phyloP scores from a whole-genome alignment of 1,140 invertebrate genomes.

The Panulirus ornatus region DNA sequence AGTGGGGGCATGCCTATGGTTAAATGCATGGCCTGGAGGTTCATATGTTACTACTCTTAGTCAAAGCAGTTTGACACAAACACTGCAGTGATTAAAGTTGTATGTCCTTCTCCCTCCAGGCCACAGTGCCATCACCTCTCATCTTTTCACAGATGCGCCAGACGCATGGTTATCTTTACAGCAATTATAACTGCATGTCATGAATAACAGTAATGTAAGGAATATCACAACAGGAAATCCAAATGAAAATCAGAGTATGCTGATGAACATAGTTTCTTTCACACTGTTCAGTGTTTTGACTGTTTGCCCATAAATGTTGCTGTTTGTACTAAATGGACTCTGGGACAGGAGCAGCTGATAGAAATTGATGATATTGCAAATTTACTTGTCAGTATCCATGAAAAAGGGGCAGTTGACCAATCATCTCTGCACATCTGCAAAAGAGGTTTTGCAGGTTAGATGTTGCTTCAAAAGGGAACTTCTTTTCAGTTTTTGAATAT shows the following conservation, averaged over 20 bases:
- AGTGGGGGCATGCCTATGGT: conserved; percentile 3
- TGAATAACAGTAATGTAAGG: conserved; percentile 56
- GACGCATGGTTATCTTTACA: conserved; percentile 60
- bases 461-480: too few relatives aligned
- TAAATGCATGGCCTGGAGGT: conserved; percentile 20
- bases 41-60: background rate
- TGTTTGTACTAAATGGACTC: too few relatives aligned
- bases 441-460: too few relatives aligned
- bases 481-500: too few relatives aligned
- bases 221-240: conserved; percentile 40
- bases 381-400: too few relatives aligned
- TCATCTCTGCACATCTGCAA: too few relatives aligned
- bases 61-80: background rate
- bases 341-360: too few relatives aligned
- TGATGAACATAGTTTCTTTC: background rate
- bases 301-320: too few relatives aligned
- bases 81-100: background rate
- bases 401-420: too few relatives aligned
- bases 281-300: too few relatives aligned
- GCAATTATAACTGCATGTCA: conserved; percentile 60
- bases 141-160: conserved; percentile 36
- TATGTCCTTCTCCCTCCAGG: background rate
- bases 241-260: conserved; percentile 8
- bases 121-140: conserved; percentile 23
- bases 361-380: too few relatives aligned